Base-by-base conservation (phyloP, 1,140 invertebrate genomes). In the Aphelenchoides fujianensis region DNA sequence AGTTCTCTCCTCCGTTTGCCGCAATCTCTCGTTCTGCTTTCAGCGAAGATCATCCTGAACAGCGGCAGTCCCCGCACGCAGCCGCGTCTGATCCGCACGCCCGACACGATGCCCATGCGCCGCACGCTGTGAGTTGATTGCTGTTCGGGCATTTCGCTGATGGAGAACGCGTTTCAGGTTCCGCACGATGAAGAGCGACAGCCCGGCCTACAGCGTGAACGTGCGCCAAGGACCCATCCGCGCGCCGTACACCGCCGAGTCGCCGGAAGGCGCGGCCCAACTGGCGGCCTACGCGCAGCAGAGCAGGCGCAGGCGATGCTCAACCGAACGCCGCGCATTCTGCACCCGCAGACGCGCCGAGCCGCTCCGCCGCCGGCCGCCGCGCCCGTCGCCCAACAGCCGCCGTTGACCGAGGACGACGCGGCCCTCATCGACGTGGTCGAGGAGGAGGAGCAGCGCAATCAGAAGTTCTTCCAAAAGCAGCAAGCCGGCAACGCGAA, bases 391-490 rank as follows among this genome's bases (percentile, higher is more conserved):
- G 5, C 55, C 12, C 55, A 59, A 23, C 55, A 19, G 5, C 5
- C 5, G 34, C 23, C 5, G 19, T 16, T 19, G 5, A 23, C 5
- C 5, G 55, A 59, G 5, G 55, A 59, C 12, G 63, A 66, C 37
- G 23, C 32, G 31, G 32, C 32, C n/a, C 19, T 66, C 19, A 32
- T 66, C 12, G 36, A 66, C 36, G 63, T 66, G 16, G 31, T 66
- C 16, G 32, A 66, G 12, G 63, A 66, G 53, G 63, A 66, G 53
- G 63, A 66, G 53, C 9, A 12, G 31, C 27, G 36, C 12, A 66
- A 66, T 37, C 63, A 66, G 32, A 66, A 66, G 63, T 66, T 66
- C 34, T 66, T 66, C 63, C 55, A 59, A 59, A 59, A 59, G 34
- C 55, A 59, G 34, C 5, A 7, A 5, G 55, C 27, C 5, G 19